Conservation (phyloP, 2,797 vertebrate genomes). For the Holocentrus rufus region DNA sequence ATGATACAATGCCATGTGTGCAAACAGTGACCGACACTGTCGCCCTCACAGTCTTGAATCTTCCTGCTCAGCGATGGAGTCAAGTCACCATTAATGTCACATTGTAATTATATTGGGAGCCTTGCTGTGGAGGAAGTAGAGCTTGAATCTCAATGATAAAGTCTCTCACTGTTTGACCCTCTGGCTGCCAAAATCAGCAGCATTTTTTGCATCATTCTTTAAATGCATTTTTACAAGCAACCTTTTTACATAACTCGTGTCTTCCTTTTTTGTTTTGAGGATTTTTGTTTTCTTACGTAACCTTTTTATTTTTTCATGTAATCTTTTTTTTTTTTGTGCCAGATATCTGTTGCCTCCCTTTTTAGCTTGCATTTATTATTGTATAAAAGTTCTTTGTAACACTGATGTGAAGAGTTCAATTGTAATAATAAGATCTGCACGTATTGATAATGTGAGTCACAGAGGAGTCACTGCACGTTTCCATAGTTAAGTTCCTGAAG, state of each 20-base stretch:
- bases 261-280: constrained; percentile 7
- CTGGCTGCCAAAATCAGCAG: constrained; percentile 27
- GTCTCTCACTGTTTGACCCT: constrained; percentile 31
- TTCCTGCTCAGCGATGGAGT: constrained; percentile 33
- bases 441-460: neutral
- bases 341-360: neutral
- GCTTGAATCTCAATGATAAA: neutral
- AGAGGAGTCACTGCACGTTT: neutral
- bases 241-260: constrained; percentile 25
- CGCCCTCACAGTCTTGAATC: constrained; percentile 37
- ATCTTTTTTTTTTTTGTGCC: neutral
- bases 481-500: neutral
- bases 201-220: constrained; percentile 24
- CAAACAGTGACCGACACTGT: constrained; percentile 50
- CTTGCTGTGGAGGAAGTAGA: constrained; percentile 26
- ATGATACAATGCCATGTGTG: constrained; percentile 31
- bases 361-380: neutral
- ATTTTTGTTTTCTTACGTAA: constrained; percentile 35
- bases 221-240: constrained; percentile 2
- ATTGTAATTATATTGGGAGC: constrained; percentile 33
- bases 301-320: neutral
- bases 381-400: constrained; percentile 1
- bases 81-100: constrained; percentile 27
- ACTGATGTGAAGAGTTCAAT: neutral
- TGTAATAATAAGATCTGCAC: neutral